These are phyloP conservation scores for Sula dactylatra DNA, from an alignment of 2,113 vertebrate species.

Conservation along the genomic window DNA sequence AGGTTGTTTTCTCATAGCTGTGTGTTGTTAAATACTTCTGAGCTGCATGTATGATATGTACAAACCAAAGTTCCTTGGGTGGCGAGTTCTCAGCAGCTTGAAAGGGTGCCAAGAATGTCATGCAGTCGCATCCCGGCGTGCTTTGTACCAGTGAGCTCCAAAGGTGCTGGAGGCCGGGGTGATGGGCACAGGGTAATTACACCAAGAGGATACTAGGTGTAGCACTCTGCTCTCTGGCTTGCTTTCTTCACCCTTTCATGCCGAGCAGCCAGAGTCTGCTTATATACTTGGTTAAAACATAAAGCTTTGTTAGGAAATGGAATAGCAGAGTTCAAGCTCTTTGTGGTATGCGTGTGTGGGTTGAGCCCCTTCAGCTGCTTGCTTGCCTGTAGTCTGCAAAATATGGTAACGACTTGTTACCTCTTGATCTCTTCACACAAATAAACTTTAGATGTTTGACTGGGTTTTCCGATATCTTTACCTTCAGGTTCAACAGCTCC, in stretches of 20 bases:
- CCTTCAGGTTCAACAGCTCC: not conserved
- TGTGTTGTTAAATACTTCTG: not conserved
- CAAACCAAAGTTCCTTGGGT: conserved; percentile 42
- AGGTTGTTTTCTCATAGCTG: not conserved
- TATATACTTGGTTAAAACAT: not conserved
- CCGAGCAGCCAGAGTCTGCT: not conserved
- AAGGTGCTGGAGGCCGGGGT: not conserved
- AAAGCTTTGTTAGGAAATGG: not conserved
- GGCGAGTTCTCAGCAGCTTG: not conserved
- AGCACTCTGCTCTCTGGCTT: not conserved
- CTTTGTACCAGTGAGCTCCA: not conserved
- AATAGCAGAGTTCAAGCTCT: not conserved
- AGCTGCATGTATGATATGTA: not conserved
- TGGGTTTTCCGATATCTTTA: not conserved
- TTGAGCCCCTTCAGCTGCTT: not conserved
- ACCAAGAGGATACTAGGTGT: not conserved
- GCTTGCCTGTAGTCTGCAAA: not conserved
- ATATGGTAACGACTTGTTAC: accelerated
- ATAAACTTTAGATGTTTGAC: not conserved
- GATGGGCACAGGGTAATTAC: not conserved
- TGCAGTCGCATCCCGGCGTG: accelerated
- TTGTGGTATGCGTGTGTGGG: not conserved
- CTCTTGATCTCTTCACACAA: not conserved
- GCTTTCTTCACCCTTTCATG: not conserved
- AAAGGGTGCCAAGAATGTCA: conserved; percentile 1